Evolutionary conservation across 2,888 invertebrate genomes (phyloP), one percentile per base, ranked within the genome.

Genomic region (Odontomyia ornata): DNA sequence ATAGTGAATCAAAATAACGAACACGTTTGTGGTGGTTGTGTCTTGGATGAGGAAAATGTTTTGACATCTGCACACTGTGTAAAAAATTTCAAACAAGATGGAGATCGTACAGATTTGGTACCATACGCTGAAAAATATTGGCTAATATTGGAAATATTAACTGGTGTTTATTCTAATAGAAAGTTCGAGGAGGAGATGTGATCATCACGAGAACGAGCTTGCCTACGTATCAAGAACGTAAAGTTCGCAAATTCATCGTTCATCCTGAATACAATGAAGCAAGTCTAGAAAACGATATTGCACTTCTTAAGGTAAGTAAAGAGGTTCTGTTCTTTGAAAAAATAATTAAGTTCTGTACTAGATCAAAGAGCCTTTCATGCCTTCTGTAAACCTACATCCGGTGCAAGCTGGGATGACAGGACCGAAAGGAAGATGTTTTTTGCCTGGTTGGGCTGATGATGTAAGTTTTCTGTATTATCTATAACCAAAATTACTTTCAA

Each of bases 11-110:
- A 1, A 13, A 52, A 71, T 1, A 18, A n/a, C 11, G 47, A 9
- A n/a, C 71, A 71, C 25, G 47, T 71, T 13, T 71, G 71, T 47
- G 71, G 71, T 25, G 71, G 71, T 25, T 71, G 71, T 18, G 2
- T 71, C 7, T 15, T 71, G 27, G 47, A 46, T 47, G 52, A 71
- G n/a, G 71, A 71, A 27, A 71, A 71, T 71, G 71, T 71, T 7
- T 4, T 71, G 15, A 46, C 47, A 15, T 25, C 71, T 11, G 71
- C 71, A 15, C 71, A 23, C 7, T 71, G 71, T 47, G 27, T 71
- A 0, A 27, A 23, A 25, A 18, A 25, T 13, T 71, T 27, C 25
- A 5, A 11, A 13, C 47, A 23, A 5, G 18, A 71, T 5, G 5
- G 21, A 1, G 13, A 27, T 15, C 5, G n/a, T 2, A 64, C 64